These are phyloP conservation scores for Astyanax mexicanus DNA, from an alignment of 2,797 vertebrate genomes.

Conservation along the genomic window DNA sequence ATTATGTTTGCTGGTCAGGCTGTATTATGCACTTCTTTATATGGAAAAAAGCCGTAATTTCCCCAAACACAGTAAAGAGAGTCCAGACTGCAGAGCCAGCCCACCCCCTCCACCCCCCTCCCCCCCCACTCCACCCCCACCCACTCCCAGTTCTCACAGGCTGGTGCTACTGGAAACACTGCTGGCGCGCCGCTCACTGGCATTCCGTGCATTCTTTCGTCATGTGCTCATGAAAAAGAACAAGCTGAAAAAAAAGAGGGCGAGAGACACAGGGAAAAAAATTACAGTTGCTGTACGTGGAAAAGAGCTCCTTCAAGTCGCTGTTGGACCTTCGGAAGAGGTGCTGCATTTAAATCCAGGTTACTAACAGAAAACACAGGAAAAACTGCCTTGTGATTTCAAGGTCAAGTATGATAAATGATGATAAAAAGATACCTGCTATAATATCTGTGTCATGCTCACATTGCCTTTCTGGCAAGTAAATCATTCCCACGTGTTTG, in stretches of 20 bases:
- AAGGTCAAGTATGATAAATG: constrained; percentile 17
- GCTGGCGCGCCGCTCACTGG: constrained; percentile 58
- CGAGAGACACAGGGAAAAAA: constrained; percentile 34
- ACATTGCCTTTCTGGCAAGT: constrained; percentile 7
- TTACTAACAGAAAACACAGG: neutral
- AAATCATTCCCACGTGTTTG: neutral
- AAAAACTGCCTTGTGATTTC: neutral
- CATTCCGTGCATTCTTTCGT: constrained; percentile 65
- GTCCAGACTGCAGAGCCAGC: constrained; percentile 39
- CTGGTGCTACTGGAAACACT: constrained; percentile 61
- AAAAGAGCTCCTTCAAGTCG: neutral
- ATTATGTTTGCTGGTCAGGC: constrained; percentile 50
- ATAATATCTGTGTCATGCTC: neutral
- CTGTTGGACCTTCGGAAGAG: constrained; percentile 4
- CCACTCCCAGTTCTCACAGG: constrained; percentile 55
- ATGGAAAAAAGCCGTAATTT: constrained; percentile 64
- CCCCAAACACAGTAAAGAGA: constrained; percentile 62
- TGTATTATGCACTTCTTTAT: constrained; percentile 64
- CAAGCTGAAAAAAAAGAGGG: constrained; percentile 38
- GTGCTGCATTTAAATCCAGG: neutral
- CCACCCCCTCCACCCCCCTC: no score
- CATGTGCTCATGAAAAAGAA: constrained; percentile 65
- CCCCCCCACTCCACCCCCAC: no score
- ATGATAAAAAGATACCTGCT: neutral
- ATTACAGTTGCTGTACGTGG: constrained; percentile 1